Percentiles rank a stretch among this genome's conserved stretches.
phyloP scores from a whole-genome alignment of 1,140 invertebrate species.

The Chelonus insularis region DNA sequence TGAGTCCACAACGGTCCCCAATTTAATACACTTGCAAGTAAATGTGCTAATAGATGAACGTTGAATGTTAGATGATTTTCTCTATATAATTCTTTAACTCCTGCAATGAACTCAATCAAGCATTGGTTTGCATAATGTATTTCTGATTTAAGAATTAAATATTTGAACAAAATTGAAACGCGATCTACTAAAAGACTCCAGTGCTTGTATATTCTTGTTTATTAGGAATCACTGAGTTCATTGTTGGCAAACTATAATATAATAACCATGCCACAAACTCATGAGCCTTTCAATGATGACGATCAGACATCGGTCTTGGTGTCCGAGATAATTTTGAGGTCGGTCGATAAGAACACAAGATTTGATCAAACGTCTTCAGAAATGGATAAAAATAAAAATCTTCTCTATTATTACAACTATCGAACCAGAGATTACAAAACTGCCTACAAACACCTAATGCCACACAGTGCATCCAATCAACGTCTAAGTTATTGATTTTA shows the following conservation, averaged over 20 bases:
- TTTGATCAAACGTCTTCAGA: constrained; percentile 8
- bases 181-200: constrained; percentile 36
- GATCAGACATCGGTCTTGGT: constrained; percentile 33
- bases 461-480: constrained; percentile 41
- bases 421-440: constrained; percentile 35
- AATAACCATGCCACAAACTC: constrained; percentile 39
- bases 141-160: constrained; percentile 28
- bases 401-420: constrained; percentile 23
- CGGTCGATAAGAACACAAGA: constrained; percentile 18
- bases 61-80: constrained; percentile 33
- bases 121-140: constrained; percentile 24
- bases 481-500: constrained; percentile 33
- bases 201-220: constrained; percentile 34
- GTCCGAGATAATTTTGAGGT: constrained; percentile 33
- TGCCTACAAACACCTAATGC: constrained; percentile 33
- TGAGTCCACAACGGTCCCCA: constrained; percentile 33
- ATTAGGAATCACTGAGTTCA: constrained; percentile 25
- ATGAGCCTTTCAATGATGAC: constrained; percentile 41
- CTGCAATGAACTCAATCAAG: constrained; percentile 33
- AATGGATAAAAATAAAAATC: constrained; percentile 22
- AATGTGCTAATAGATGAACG: constrained; percentile 35
- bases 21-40: constrained; percentile 26
- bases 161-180: constrained; percentile 31
- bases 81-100: constrained; percentile 32
- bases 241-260: constrained; percentile 33